phyloP scores from a whole-genome alignment of 1,140 invertebrate species.

The Cataglyphis hispanica region DNA sequence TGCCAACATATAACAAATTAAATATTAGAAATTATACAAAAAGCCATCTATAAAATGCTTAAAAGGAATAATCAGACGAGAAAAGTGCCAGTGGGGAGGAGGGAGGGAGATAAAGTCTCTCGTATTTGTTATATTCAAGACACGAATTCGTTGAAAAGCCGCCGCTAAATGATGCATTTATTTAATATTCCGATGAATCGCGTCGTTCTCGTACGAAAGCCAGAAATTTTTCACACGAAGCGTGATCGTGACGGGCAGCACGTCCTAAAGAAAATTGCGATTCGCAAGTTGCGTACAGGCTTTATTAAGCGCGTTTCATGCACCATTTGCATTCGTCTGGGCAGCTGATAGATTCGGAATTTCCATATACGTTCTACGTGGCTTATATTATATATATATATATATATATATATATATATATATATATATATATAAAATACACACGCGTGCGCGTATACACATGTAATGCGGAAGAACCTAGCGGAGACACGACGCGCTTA shows the following conservation, averaged over 20 bases:
- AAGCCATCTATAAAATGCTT: background rate
- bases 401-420: constrained; percentile 38
- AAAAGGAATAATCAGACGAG: background rate
- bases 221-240: no score
- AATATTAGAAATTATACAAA: background rate
- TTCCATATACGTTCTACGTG: constrained; percentile 73
- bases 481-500: constrained; percentile 65
- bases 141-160: constrained; percentile 49
- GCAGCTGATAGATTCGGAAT: constrained; percentile 77
- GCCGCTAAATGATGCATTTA: constrained; percentile 56
- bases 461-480: constrained; percentile 66
- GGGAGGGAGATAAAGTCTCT: background rate
- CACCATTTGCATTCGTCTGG: constrained; percentile 77
- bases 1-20: background rate
- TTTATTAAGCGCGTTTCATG: constrained; percentile 78
- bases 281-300: constrained; percentile 72
- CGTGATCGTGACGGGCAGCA: constrained; percentile 64
- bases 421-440: background rate
- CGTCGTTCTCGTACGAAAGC: constrained; percentile 31
- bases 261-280: constrained; percentile 76
- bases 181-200: constrained; percentile 62
- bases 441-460: background rate
- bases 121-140: constrained; percentile 19
- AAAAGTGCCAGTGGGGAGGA: background rate
- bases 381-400: constrained; percentile 63